Evolutionary conservation across 1,140 invertebrate species (phyloP), one percentile per base, ranked within the genome.

Genomic region (Zaprionus africanus): DNA sequence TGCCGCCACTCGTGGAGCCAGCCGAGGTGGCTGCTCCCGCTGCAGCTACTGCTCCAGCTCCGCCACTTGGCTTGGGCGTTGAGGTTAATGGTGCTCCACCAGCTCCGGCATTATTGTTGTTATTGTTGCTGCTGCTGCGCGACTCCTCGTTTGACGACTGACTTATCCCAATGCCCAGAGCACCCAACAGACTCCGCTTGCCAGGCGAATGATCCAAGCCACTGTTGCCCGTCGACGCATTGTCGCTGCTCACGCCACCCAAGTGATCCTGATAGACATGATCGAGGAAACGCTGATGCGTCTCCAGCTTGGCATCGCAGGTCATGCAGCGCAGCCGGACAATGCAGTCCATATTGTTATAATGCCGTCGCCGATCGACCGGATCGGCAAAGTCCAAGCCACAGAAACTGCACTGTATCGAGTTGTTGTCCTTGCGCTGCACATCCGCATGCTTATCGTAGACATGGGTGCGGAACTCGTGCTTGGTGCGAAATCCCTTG

Each of bases 321-420:
- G 92, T 93, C 76, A 92, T 90, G 76, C 92, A 93, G n/a, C 91
- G 88, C 31, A 93, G 34, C 4, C 84, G 81, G 3, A 92, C 90
- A 68, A 93, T 93, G 57, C 92, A 93, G 31, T 92, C 92, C 88
- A 93, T 92, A 57, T 93, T 93, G 63, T 92, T 93, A 62, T 92
- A 93, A 54, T 93, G 92, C 3, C 92, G 92, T 1, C 90, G 91
- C 12, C 92, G 76, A 56, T 92, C 91, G 7, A 81, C 81, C 1
- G 92, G 82, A 83, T 93, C 92, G 22, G 87, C 91, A 72, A 93
- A 79, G 67, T 92, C 91, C 43, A 91, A n/a, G 12, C 81, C 86
- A 56, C 92, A 93, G 58, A 91, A 93, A 61, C 83, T 88, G 62
- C 92, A 93, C 51, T 91, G 81, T 38, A 78, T 90, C 13, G 86